Evolutionary conservation across 2,797 vertebrate species (phyloP).

Genomic region (Argyrosomus regius): DNA sequence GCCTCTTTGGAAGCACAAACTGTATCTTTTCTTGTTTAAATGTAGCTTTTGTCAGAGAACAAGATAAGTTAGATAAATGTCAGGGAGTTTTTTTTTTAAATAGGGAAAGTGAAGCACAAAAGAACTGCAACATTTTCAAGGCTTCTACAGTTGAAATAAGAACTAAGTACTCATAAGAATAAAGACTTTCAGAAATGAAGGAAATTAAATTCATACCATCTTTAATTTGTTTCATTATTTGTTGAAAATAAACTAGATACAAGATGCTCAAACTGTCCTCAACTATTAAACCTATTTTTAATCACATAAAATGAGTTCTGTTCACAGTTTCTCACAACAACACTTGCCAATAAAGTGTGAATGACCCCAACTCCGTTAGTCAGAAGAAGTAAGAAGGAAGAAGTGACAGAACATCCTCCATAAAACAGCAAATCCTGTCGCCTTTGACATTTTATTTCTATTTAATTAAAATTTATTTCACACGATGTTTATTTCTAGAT

Average conservation of each 20-base stretch:
- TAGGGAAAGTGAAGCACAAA: not conserved
- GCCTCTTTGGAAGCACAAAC: not conserved
- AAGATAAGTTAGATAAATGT: not conserved
- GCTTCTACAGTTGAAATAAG: not conserved
- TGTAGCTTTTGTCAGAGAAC: conserved; percentile 8
- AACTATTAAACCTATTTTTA: not conserved
- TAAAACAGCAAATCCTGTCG: not conserved
- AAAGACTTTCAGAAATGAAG: conserved; percentile 10
- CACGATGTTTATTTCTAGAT: not conserved
- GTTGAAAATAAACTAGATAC: not conserved
- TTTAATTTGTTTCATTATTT: not conserved
- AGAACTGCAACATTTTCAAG: conserved; percentile 1
- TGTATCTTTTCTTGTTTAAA: not conserved
- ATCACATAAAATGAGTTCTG: not conserved
- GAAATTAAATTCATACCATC: not conserved
- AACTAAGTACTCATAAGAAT: not conserved
- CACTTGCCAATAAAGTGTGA: not conserved
- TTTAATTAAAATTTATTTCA: conserved; percentile 7
- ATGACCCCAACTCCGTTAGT: not conserved
- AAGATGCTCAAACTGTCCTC: not conserved
- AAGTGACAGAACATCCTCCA: not conserved
- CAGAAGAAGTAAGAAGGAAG: not conserved
- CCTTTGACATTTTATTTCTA: not conserved
- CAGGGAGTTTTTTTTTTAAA: not conserved
- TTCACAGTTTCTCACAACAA: not conserved